phyloP scores from a whole-genome alignment of 2,888 invertebrate genomes.

The Hyles lineata region DNA sequence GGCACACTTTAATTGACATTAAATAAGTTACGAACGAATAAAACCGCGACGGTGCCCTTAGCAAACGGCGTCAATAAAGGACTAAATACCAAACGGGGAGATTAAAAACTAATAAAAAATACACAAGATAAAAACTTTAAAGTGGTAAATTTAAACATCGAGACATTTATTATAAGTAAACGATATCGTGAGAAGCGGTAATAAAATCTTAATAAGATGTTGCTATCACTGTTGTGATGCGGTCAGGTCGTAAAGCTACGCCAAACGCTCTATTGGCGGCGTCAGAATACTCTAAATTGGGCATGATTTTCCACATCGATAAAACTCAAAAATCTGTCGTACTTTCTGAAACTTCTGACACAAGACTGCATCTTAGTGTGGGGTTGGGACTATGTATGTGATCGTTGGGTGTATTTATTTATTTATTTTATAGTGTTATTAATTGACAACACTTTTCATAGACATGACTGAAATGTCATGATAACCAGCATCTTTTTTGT shows the following conservation, averaged over 20 bases:
- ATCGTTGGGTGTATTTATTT: no score
- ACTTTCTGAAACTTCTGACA: no score
- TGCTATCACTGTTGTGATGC: conserved; percentile 11
- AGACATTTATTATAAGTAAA: conserved; percentile 27
- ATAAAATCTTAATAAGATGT: conserved; percentile 27
- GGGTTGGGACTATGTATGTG: no score
- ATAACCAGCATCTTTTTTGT: no score
- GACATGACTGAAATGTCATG: no score
- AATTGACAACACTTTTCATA: no score
- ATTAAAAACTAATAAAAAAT: conserved; percentile 25
- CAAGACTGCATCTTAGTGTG: no score
- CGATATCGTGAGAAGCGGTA: conserved; percentile 24
- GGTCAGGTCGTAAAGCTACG: conserved; percentile 14
- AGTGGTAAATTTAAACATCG: conserved; percentile 25
- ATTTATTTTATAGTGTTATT: no score
- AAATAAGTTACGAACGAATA: conserved; percentile 22
- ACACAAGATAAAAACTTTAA: conserved; percentile 21
- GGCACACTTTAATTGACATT: conserved; percentile 15
- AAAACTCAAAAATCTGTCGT: neutral
- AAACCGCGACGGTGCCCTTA: conserved; percentile 13
- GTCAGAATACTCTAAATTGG: neutral
- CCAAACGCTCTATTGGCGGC: conserved; percentile 7
- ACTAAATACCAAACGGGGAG: conserved; percentile 13
- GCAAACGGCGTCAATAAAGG: conserved; percentile 26
- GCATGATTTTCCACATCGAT: conserved; percentile 19